Evolutionary conservation across 35 echinoderm and acorn worm species (phyloP).

Genomic region (Eucidaris tribuloides): DNA sequence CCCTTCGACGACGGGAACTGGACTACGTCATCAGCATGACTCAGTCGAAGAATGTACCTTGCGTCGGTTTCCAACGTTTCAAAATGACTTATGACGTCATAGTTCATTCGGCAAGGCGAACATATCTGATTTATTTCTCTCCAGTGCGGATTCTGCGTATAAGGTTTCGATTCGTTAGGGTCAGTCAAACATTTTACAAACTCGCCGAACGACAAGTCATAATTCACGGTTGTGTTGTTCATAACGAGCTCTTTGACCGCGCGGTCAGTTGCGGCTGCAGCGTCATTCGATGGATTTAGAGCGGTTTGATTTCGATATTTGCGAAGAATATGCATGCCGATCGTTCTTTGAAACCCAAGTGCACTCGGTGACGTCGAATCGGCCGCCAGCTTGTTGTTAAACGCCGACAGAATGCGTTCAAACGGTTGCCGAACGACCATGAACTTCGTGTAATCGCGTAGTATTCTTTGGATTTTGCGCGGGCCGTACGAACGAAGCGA

Average conservation of each 20-base stretch:
- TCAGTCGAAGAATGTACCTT: slow-evolving; percentile 39
- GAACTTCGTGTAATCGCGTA: slow-evolving; percentile 85
- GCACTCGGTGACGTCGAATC: slow-evolving; percentile 36
- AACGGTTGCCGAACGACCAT: slow-evolving; percentile 86
- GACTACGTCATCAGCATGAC: slow-evolving; percentile 28
- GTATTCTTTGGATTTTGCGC: slow-evolving; percentile 25
- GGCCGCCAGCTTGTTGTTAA: slow-evolving; percentile 71
- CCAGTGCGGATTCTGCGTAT: not conserved
- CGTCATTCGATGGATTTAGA: too few species aligned
- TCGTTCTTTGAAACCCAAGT: not conserved
- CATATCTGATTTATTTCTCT: slow-evolving; percentile 5
- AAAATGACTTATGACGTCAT: slow-evolving; percentile 70
- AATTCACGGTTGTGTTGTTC: too few species aligned
- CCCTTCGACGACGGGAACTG: slow-evolving; percentile 59
- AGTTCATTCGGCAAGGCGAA: slow-evolving; percentile 56
- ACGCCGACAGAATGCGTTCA: slow-evolving; percentile 78
- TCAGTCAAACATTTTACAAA: slow-evolving; percentile 8
- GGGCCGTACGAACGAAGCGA: slow-evolving; percentile 23
- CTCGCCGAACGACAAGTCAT: not conserved
- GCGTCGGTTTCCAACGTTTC: slow-evolving; percentile 67
- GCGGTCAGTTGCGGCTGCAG: not conserved
- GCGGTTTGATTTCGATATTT: too few species aligned
- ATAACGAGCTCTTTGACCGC: too few species aligned
- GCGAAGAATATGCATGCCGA: slow-evolving; percentile 36
- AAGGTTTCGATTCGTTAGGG: not conserved